Evolutionary conservation across 2,888 invertebrate genomes (phyloP).

Genomic region (Parnassius orleans): DNA sequence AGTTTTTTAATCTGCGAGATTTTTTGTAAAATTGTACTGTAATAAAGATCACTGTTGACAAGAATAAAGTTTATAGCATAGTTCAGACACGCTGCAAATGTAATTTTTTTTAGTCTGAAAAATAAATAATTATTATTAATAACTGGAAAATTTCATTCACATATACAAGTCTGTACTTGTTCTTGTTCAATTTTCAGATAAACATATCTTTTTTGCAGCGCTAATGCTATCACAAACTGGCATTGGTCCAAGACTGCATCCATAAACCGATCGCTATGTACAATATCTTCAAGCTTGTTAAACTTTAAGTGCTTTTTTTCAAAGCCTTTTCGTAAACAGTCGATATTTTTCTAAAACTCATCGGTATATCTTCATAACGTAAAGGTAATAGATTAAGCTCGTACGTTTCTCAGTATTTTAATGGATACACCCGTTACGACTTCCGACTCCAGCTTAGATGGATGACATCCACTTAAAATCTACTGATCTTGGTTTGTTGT

Average conservation of each 20-base stretch:
- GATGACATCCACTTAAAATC: constrained; percentile 48
- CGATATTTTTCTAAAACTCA: not conserved
- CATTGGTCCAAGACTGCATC: constrained; percentile 21
- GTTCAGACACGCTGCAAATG: no score
- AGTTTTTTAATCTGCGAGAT: no score
- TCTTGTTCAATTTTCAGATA: constrained; percentile 16
- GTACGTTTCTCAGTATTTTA: constrained; percentile 40
- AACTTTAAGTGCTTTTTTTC: no score
- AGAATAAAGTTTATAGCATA: no score
- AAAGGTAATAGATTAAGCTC: constrained; percentile 30
- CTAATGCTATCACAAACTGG: constrained; percentile 17
- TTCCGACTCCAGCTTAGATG: constrained; percentile 47
- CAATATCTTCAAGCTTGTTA: constrained; percentile 10
- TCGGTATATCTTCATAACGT: constrained; percentile 21
- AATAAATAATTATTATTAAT: not conserved
- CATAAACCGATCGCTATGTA: constrained; percentile 11
- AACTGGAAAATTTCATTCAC: constrained; percentile 14
- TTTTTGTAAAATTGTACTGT: no score
- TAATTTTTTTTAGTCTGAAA: no score
- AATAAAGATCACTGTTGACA: no score
- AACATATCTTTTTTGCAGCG: constrained; percentile 18
- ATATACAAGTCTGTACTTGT: constrained; percentile 1
- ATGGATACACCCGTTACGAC: constrained; percentile 46
- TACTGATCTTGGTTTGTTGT: constrained; percentile 31
- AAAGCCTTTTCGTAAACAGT: not conserved